Conservation (phyloP, 2,888 invertebrate genomes). For the Fragum fragum region DNA sequence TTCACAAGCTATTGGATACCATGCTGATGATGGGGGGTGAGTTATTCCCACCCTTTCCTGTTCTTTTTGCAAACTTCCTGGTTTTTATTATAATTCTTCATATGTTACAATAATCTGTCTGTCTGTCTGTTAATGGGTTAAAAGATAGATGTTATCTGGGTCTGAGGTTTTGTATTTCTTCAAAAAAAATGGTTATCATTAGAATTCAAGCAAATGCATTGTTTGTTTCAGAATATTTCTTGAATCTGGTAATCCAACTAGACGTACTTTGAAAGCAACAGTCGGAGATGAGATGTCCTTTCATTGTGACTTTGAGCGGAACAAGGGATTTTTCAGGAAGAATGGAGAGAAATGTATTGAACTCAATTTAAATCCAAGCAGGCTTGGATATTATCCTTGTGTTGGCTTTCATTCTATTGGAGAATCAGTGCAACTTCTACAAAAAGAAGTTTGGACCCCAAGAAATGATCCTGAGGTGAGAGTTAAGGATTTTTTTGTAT, state of each 20-base stretch:
- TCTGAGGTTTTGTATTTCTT: too few species aligned
- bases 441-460: slow-evolving; percentile 78
- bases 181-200: not conserved
- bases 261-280: slow-evolving; percentile 48
- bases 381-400: slow-evolving; percentile 74
- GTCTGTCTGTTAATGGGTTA: too few species aligned
- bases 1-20: slow-evolving; percentile 86
- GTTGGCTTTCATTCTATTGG: slow-evolving; percentile 78
- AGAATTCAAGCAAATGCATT: not conserved
- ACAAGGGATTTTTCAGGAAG: slow-evolving; percentile 69
- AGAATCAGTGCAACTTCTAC: slow-evolving; percentile 75
- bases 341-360: slow-evolving; percentile 69
- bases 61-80: too few species aligned
- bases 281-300: slow-evolving; percentile 76
- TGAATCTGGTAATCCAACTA: slow-evolving; percentile 71
- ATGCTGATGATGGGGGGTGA: slow-evolving; percentile 87
- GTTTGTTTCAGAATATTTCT: slow-evolving; percentile 72
- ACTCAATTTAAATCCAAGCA: slow-evolving; percentile 69
- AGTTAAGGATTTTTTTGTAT: too few species aligned
- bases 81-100: not conserved
- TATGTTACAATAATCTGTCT: not conserved
- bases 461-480: slow-evolving; percentile 66
- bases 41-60: not conserved
- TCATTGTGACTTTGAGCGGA: slow-evolving; percentile 67
- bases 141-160: too few species aligned